Evolutionary conservation across 2,888 invertebrate genomes (phyloP), one percentile per base, ranked within the genome.

Genomic region (Drosophila kokeensis): DNA sequence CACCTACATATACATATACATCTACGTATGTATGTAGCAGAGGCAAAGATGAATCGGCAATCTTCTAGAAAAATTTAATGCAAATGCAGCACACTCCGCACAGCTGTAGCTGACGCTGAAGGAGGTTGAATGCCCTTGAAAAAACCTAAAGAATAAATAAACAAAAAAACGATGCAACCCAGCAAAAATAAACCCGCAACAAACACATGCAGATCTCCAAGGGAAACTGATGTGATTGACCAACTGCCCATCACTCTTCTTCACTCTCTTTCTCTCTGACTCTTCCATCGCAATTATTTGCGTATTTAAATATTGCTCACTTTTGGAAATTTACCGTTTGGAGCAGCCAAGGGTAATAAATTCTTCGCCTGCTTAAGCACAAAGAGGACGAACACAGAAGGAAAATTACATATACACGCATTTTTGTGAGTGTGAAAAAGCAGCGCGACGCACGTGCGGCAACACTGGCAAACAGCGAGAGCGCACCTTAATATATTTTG

Each of bases 401-500:
- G 62, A 69, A 79, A 78, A 62, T 52, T 49, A 42, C 57, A 73
- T 49, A 53, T 57, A 34, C 24, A 58, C 24, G 49, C 38, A 57
- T 55, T 32, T 55, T 8, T 34, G 4, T 52, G 24, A 54, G n/a
- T 53, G 24, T 30, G 63, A 61, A 38, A 73, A 62, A 67, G 52
- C 66, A 62, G 52, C 63, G 54, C 61, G 54, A 49, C 66, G 66
- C 80, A 79, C 71, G 72, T 79, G 76, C 72, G 76, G 72, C 55
- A 79, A 71, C 76, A 57, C 78, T 79, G 80, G 59, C 65, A 62
- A 72, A 53, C 65, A 62, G 59, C 53, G 55, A 76, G 78, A 72
- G 75, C 59, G 34, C 42, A 45, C 63, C 45, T 59, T 61, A n/a
- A 42, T 54, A 54, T 54, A 54, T 45, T 63, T 36, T 64, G 52